phyloP scores from a whole-genome alignment of 64 coral and sea anemone species.

The Exaiptasia diaphana region DNA sequence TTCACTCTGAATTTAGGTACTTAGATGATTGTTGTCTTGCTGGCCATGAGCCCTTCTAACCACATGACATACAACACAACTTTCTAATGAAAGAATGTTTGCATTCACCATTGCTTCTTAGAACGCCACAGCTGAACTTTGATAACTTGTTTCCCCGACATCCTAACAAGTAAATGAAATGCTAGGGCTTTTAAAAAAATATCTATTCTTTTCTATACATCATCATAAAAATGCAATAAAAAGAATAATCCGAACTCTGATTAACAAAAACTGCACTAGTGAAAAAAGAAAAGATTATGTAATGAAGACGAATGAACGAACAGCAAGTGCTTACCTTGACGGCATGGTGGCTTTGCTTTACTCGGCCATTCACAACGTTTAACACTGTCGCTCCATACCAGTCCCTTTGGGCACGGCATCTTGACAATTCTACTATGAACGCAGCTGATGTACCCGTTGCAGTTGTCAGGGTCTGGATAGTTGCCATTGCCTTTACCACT shows the following conservation, averaged over 20 bases:
- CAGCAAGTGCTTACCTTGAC: background rate
- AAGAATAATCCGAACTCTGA: no score
- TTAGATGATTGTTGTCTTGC: background rate
- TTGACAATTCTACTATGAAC: background rate
- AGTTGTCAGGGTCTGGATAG: background rate
- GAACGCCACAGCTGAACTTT: no score
- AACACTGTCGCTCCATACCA: background rate
- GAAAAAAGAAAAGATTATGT: background rate
- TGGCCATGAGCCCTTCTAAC: no score
- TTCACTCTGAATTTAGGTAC: background rate
- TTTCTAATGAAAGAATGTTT: no score
- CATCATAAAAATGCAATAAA: background rate
- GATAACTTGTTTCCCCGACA: no score
- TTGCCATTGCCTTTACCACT: background rate
- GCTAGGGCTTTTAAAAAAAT: background rate
- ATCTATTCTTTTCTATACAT: background rate
- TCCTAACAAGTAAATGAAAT: no score
- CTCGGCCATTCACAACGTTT: constrained; percentile 5
- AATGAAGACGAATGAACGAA: background rate
- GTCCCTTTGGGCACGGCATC: background rate
- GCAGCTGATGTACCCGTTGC: background rate
- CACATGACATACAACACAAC: no score
- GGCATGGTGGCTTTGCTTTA: background rate
- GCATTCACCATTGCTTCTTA: no score
- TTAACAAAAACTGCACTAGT: no score